Base-by-base conservation (phyloP, 1,140 invertebrate species). In the Leptoteleia sp. region DNA sequence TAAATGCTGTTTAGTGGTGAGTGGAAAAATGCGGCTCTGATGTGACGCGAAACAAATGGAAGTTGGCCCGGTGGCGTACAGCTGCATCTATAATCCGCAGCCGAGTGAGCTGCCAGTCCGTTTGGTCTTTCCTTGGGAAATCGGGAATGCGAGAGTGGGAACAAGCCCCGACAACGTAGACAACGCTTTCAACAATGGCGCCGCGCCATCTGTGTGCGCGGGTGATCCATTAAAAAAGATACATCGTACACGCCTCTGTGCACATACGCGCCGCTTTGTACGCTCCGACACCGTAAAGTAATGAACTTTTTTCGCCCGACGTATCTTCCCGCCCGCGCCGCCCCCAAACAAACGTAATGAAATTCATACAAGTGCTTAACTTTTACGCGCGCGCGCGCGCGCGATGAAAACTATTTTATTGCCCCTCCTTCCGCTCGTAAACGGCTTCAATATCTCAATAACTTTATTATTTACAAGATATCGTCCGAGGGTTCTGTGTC, bases 171-270 rank as follows among this genome's bases (percentile, higher is more conserved):
- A 64, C 54, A 65, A 54, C 67, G 22, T n/a, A n/a, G n/a, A n/a
- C n/a, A n/a, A n/a, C n/a, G 38, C 45, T 67, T 72, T 67, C 59
- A 62, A 72, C 68, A 77, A 72, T 67, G 40, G 40, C 52, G 55
- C 12, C 22, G 37, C 50, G 40, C 48, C 75, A 55, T 62, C 54
- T 72, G 62, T 67, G 67, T 70, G 52, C 50, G 8, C 47, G 22
- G 45, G 71, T 61, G 71, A 76, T 76, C 45, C 71, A 76, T 76
- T 76, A 67, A 76, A 67, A n/a, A 67, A 61, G 62, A 76, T 76
- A 68, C 55, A 76, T 68, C 33, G 47, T 47, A 16, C 31, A 31
- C 38, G 19, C 33, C 15, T 11, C 12, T 5, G n/a, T 52, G 15
- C 25, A 27, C 35, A 9, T 6, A 37, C 35, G 43, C 13, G 16